Evolutionary conservation across 1,140 invertebrate species (phyloP).

Genomic region (Mizuhopecten yessoensis): DNA sequence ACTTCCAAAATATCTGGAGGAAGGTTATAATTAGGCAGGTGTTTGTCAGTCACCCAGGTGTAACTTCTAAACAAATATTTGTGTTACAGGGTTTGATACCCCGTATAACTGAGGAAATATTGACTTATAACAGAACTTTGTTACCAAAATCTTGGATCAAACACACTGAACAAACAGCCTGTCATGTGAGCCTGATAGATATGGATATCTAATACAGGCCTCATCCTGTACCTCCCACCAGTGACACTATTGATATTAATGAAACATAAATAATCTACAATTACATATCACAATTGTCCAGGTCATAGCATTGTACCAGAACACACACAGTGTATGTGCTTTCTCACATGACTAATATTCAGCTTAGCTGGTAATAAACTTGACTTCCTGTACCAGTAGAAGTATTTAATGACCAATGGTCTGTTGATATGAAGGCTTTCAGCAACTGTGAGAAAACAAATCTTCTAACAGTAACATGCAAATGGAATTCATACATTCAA

Average conservation of each 20-base stretch:
- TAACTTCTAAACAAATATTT: conserved; percentile 4
- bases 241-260: not conserved
- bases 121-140: conserved; percentile 10
- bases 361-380: not conserved
- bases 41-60: conserved; percentile 2
- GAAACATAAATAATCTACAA: not conserved
- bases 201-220: not conserved
- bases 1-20: not conserved
- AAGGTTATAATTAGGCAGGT: not conserved
- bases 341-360: not conserved
- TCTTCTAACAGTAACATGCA: not conserved
- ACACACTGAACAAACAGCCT: conserved; percentile 12
- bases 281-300: not conserved
- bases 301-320: not conserved
- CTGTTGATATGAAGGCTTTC: conserved; percentile 11
- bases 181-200: not conserved
- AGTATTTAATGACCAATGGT: not conserved
- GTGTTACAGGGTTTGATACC: conserved; percentile 32
- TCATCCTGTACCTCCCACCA: not conserved
- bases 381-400: not conserved
- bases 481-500: conserved; percentile 12
- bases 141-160: conserved; percentile 11
- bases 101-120: not conserved
- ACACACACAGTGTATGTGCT: not conserved
- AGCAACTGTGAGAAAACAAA: conserved; percentile 32